Evolutionary conservation across 2,113 vertebrate species (phyloP), one percentile per base, ranked within the genome.

Genomic region (Petrocephalus zakoni): DNA sequence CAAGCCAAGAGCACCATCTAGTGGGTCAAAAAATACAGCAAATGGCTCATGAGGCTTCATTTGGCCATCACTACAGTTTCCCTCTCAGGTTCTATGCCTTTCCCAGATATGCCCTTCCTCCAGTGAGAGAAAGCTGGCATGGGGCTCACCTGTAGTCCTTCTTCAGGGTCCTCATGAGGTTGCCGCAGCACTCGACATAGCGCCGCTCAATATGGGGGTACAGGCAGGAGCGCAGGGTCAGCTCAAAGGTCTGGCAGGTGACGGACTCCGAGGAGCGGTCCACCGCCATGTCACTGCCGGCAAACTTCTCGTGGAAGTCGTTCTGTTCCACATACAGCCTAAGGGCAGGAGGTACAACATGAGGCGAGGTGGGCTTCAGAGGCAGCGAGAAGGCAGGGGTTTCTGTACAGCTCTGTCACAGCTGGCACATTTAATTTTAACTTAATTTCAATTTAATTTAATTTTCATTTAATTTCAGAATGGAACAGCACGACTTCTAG

Each of bases 151-250:
- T 97, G 92, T 98, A 99, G 94, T 99, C 98, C 91, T 97, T 98
- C 90, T 99, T 99, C 82, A 99, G 95, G 4, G 98, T 99, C 90
- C 94, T 95, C 98, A 99, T 99, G 90, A 99, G 96, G 92, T 97
- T 98, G 37, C 98, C 98, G 91, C 98, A 99, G 94, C 98, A 99
- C 90, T 98, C 95, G 10, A 98, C 94, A 92, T 99, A 99, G n/a
- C 98, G 95, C 89, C 94, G 96, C 91, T 98, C 94, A 89, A 99
- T 99, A 91, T 99, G 98, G 0, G 98, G 98, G 90, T 99, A 99
- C 88, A 99, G 97, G 83, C 98, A 99, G 88, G 97, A 99, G 19
- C 98, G 97, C 91, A 99, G 72, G 0, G 98, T 99, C 90, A 99
- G 95, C 91, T 99, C 97, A 5, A 99, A 99, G 0, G 98, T 99